Evolutionary conservation across 2,888 invertebrate species (phyloP).

Genomic region (Drosophila pseudotalamancana): DNA sequence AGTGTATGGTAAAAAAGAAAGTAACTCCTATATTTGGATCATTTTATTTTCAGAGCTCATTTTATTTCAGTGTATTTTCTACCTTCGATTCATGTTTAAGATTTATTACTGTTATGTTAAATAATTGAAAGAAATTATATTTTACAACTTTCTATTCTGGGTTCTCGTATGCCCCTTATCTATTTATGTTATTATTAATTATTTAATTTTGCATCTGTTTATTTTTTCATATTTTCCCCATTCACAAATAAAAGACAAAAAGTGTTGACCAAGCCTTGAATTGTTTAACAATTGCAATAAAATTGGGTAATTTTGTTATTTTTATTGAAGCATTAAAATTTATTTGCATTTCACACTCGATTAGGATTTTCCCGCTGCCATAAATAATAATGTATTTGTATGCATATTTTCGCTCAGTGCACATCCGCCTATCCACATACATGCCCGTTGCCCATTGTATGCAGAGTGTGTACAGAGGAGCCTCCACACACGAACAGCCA

Average conservation of each 20-base stretch:
- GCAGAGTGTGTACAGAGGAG: constrained; percentile 3
- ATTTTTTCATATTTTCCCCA: too few relatives aligned
- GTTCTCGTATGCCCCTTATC: background rate
- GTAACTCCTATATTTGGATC: background rate
- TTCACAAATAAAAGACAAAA: too few relatives aligned
- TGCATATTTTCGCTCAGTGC: constrained; percentile 36
- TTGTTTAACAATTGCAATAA: constrained; percentile 9
- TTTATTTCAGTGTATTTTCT: constrained; percentile 6
- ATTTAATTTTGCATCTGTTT: background rate
- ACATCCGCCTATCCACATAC: background rate
- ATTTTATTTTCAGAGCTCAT: background rate
- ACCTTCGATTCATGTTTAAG: background rate
- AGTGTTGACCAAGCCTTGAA: background rate
- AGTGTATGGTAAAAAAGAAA: too few relatives aligned
- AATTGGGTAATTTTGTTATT: constrained; percentile 13
- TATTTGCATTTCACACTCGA: constrained; percentile 29
- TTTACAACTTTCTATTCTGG: constrained; percentile 3
- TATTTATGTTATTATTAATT: background rate
- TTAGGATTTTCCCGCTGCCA: constrained; percentile 13
- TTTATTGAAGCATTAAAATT: constrained; percentile 14
- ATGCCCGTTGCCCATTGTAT: background rate
- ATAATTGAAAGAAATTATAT: background rate
- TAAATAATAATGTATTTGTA: background rate
- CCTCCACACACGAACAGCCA: constrained; percentile 36
- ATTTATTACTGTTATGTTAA: constrained; percentile 12